phyloP scores from a whole-genome alignment of 2,797 vertebrate genomes.

The Crocodylus rhombifer region DNA sequence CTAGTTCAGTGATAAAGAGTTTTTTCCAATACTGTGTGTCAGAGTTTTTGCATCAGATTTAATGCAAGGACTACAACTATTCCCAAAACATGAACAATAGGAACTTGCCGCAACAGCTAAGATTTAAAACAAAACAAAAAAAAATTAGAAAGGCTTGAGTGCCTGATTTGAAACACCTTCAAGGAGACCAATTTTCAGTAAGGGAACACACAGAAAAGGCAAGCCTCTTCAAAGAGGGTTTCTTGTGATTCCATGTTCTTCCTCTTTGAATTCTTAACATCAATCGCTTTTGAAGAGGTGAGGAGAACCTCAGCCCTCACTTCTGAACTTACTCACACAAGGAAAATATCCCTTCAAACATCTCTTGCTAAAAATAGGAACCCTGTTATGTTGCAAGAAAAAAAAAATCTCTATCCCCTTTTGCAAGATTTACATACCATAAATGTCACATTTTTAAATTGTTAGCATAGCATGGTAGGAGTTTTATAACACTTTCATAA shows the following conservation, averaged over 20 bases:
- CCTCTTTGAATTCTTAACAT: rapidly evolving
- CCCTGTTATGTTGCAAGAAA: neutral
- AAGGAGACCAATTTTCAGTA: neutral
- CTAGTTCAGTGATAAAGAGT: neutral
- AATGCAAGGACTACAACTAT: rapidly evolving
- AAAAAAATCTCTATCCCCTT: neutral
- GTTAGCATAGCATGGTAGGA: neutral
- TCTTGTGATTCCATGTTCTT: rapidly evolving
- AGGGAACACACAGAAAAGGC: neutral
- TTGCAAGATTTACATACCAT: neutral
- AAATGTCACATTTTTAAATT: neutral
- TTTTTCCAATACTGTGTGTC: neutral
- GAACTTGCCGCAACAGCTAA: neutral
- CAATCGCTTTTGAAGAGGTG: neutral
- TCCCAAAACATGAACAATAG: neutral
- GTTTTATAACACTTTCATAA: neutral
- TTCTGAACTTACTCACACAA: neutral
- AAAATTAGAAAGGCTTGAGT: neutral
- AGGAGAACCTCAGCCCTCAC: neutral
- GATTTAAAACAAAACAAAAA: too few species aligned
- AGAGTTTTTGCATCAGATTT: neutral
- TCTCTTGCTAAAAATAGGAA: neutral
- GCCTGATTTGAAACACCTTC: neutral
- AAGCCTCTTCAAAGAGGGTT: neutral
- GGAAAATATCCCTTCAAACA: neutral